Percentiles rank a stretch among this genome's conserved stretches.
These are phyloP conservation scores for Corticium candelabrum DNA, from an alignment of 37 sponge, comb jelly and placozoan genomes.

Conservation along the genomic window DNA sequence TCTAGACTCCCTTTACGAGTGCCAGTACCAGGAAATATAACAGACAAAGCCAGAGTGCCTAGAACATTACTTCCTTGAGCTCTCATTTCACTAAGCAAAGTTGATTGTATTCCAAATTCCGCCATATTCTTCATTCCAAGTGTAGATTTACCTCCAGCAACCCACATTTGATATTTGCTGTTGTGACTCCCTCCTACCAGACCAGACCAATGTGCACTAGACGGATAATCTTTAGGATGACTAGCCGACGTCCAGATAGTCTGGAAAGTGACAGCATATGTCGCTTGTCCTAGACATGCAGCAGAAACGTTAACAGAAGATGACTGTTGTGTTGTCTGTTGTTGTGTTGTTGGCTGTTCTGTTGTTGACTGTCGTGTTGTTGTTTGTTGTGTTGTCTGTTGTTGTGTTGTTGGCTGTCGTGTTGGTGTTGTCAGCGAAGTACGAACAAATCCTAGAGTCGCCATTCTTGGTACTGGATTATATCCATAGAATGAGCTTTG, in stretches of 20 bases:
- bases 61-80: neutral
- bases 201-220: conserved; percentile 3
- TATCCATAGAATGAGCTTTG: neutral
- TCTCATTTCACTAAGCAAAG: neutral
- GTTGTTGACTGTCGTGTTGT: too few relatives aligned
- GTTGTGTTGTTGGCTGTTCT: too few relatives aligned
- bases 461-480: neutral
- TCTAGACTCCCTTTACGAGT: neutral
- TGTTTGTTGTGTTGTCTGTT: too few relatives aligned
- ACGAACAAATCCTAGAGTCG: neutral
- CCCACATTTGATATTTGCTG: neutral
- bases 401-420: too few relatives aligned
- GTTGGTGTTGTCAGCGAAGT: too few relatives aligned
- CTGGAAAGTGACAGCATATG: neutral
- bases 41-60: neutral
- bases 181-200: neutral
- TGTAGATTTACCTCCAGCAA: neutral
- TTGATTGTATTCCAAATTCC: neutral
- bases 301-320: too few relatives aligned
- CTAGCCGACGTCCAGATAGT: neutral
- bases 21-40: neutral
- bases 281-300: too few relatives aligned
- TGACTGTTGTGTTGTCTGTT: too few relatives aligned
- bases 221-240: neutral
- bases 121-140: neutral